Evolutionary conservation across 1,140 invertebrate species (phyloP), one percentile per base, ranked within the genome.

Genomic region (Frieseomelitta varia): DNA sequence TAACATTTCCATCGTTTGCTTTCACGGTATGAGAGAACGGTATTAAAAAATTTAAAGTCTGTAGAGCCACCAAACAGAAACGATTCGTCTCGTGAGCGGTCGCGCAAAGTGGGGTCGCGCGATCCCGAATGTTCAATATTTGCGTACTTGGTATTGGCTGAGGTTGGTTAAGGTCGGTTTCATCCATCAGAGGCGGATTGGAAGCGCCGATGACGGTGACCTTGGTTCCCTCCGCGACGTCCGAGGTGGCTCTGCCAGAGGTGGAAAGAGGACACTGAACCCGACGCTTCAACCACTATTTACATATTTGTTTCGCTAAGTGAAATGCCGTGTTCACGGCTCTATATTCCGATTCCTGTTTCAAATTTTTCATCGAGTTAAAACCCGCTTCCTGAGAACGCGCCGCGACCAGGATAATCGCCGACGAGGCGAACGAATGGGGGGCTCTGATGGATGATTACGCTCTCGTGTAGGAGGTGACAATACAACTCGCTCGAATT

Each of bases 271-370:
- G 85, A 79, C 81, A 30, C 71, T 78, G 85, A 90, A 90, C 88
- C 68, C 88, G 76, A 85, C 61, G 65, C 87, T 81, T 82, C 82
- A 80, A 74, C 83, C 87, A 81, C 85, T 88, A 90, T 85, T 84
- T 85, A 90, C 89, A 91, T 91, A 91, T 91, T 91, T 91, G 89
- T 91, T 90, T 91, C 87, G 81, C 86, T 91, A 91, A 91, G 90
- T 91, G 89, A 91, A 91, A 87, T 90, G 84, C 91, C 82, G 79
- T 91, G 91, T 91, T 81, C 68, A 56, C 56, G 47, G 84, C 39
- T 87, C 85, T 82, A 73, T 79, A 86, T 86, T 88, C 34, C 74
- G 80, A 83, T 81, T 84, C 65, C 63, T 58, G 79, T 87, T 81
- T 76, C 78, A 21, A 47, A 65, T 83, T 88, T 71, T 81, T 76